Percentiles rank a stretch among this genome's conserved stretches.
phyloP scores from a whole-genome alignment of 2,113 vertebrate genomes.

The Peromyscus leucopus region DNA sequence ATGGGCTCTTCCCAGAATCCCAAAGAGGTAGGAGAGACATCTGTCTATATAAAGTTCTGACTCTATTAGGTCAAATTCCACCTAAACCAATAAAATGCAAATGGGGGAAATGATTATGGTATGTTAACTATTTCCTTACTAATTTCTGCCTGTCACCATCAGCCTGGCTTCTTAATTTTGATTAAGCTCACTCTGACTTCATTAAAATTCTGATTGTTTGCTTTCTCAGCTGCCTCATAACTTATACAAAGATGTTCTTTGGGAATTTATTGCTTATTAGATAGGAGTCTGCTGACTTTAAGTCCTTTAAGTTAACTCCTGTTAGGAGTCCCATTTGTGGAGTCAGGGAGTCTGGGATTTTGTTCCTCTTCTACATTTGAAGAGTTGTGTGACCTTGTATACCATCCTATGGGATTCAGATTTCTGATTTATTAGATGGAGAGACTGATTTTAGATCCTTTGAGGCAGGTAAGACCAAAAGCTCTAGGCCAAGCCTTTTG shows the following conservation, averaged over 20 bases:
- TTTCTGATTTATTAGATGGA: background rate
- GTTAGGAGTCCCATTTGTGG: background rate
- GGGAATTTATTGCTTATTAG: constrained; percentile 15
- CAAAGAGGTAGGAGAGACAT: background rate
- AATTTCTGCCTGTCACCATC: constrained; percentile 49
- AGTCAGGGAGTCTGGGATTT: constrained; percentile 34
- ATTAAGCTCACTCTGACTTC: constrained; percentile 60
- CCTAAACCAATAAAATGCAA: constrained; percentile 22
- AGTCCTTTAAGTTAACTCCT: background rate
- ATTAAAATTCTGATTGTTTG: constrained; percentile 59
- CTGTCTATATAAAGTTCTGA: background rate
- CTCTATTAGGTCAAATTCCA: background rate
- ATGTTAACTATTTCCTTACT: constrained; percentile 46
- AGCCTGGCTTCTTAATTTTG: constrained; percentile 64
- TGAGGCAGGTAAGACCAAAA: too few relatives aligned
- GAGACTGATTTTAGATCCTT: background rate
- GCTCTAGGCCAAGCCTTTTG: too few relatives aligned
- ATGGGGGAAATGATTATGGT: background rate
- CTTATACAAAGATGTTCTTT: constrained; percentile 3
- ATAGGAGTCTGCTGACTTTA: background rate
- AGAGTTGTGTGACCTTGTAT: background rate
- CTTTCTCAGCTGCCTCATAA: constrained; percentile 30
- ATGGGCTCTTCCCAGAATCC: background rate
- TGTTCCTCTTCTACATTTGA: background rate
- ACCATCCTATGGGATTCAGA: background rate